These are phyloP conservation scores for Pentalonia nigronervosa DNA, from an alignment of 1,140 invertebrate genomes.

Conservation along the genomic window DNA sequence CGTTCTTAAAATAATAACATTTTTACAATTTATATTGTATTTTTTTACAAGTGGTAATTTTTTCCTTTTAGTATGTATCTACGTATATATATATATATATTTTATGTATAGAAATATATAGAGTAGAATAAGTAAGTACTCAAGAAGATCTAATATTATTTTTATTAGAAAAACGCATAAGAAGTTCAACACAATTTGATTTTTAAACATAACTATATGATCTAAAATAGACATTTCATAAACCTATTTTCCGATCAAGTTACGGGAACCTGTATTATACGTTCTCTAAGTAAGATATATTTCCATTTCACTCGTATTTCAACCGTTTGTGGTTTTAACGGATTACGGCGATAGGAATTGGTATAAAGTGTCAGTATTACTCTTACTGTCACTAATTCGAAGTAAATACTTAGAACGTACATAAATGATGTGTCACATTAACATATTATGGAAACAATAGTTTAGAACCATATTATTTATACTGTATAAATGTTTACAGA, in stretches of 20 bases:
- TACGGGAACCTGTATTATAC: background rate
- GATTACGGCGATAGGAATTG: background rate
- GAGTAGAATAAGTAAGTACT: background rate
- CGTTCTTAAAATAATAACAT: background rate
- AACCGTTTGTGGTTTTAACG: background rate
- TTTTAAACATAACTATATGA: background rate
- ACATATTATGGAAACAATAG: background rate
- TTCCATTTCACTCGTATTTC: background rate
- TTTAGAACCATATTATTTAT: background rate
- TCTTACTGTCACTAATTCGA: background rate
- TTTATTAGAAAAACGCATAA: background rate
- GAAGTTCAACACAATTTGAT: background rate
- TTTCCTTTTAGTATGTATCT: background rate
- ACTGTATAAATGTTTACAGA: background rate
- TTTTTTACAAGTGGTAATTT: background rate
- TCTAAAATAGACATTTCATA: background rate
- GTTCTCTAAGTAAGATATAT: background rate
- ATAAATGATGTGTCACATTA: background rate
- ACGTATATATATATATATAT: background rate
- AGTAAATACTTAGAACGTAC: background rate
- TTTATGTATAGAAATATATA: background rate
- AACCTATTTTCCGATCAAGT: background rate
- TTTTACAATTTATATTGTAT: background rate
- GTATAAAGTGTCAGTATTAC: conserved; percentile 2
- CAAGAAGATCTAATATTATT: background rate